Evolutionary conservation across 2,113 vertebrate genomes (phyloP).

Genomic region (Argyrosomus japonicus): DNA sequence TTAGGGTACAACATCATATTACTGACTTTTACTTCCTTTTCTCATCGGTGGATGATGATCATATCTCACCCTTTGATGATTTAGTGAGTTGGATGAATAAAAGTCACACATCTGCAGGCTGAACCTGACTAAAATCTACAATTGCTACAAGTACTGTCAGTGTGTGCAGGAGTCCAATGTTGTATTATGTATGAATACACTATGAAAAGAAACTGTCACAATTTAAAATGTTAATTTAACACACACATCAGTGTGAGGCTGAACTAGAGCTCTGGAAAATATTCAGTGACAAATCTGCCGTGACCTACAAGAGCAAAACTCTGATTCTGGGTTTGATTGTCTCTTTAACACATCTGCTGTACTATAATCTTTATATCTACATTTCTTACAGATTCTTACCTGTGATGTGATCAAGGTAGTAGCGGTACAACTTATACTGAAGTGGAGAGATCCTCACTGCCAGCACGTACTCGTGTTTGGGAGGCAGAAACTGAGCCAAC

Average conservation of each 20-base stretch:
- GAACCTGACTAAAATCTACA: no score
- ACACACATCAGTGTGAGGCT: background rate
- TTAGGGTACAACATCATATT: background rate
- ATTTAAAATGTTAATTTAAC: background rate
- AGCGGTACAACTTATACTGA: slow-evolving; percentile 92
- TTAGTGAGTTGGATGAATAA: background rate
- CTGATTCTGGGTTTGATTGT: background rate
- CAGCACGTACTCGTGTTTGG: slow-evolving; percentile 96
- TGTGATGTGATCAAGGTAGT: slow-evolving; percentile 92
- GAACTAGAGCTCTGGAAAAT: background rate
- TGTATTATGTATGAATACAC: background rate
- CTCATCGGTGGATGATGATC: background rate
- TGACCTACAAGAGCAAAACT: background rate
- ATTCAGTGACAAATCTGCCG: no score
- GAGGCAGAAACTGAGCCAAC: slow-evolving; percentile 94
- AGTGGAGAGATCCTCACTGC: slow-evolving; percentile 91
- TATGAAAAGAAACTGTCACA: background rate
- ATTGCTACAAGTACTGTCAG: background rate
- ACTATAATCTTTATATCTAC: background rate
- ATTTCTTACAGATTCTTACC: slow-evolving; percentile 76
- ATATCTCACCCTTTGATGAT: background rate
- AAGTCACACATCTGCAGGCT: background rate
- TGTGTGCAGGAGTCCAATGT: background rate
- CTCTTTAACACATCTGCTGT: background rate
- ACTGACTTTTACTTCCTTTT: background rate